These are phyloP conservation scores for Fistularia tabacaria DNA, from an alignment of 2,797 vertebrate genomes.

Conservation along the genomic window DNA sequence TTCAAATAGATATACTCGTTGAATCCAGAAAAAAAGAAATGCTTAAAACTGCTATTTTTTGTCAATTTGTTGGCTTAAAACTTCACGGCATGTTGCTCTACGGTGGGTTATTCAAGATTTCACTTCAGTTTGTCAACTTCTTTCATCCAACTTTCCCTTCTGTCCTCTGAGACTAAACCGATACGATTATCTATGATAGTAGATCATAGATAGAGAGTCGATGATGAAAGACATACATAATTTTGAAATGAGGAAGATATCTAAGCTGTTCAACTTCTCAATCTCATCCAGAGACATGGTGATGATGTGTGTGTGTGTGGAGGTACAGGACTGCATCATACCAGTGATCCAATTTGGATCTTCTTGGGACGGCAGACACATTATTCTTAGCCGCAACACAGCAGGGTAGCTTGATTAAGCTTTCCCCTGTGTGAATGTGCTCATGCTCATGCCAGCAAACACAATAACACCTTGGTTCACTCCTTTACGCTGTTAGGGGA, in stretches of 20 bases:
- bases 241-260: slow-evolving; percentile 38
- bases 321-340: too few species aligned
- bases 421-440: slow-evolving; percentile 29
- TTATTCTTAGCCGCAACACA: slow-evolving; percentile 64
- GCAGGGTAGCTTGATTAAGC: slow-evolving; percentile 67
- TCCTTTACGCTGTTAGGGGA: slow-evolving; percentile 40
- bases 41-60: neutral
- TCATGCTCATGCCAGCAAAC: slow-evolving; percentile 26
- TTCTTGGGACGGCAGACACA: slow-evolving; percentile 62
- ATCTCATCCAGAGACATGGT: slow-evolving; percentile 66
- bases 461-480: slow-evolving; percentile 58
- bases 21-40: too few species aligned
- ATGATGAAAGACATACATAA: slow-evolving; percentile 52
- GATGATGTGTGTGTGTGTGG: slow-evolving; percentile 54
- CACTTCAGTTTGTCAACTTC: slow-evolving; percentile 47
- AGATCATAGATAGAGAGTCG: too few species aligned
- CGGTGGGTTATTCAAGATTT: slow-evolving; percentile 13
- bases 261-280: slow-evolving; percentile 46
- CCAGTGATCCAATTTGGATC: slow-evolving; percentile 40
- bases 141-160: slow-evolving; percentile 35
- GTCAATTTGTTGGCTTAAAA: neutral
- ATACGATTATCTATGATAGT: slow-evolving; percentile 39
- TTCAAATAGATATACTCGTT: too few species aligned
- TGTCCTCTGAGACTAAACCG: slow-evolving; percentile 54
- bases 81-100: slow-evolving; percentile 4